Evolutionary conservation across 2,113 vertebrate species (phyloP), one percentile per base, ranked within the genome.

Genomic region (Hystrix cristata): DNA sequence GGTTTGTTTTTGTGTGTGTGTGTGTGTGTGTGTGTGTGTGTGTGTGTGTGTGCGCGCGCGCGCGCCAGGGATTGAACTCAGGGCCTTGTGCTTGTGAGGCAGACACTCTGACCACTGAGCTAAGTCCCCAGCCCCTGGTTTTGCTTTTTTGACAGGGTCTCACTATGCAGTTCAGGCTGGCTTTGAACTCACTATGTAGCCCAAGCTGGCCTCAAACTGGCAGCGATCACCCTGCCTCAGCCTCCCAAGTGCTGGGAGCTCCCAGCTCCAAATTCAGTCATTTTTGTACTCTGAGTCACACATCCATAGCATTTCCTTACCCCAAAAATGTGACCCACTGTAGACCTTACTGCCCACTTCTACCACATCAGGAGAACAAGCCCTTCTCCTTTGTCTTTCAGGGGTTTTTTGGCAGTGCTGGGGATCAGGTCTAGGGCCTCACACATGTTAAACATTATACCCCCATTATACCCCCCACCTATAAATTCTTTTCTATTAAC

Each of bases 201-300:
- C 59, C 59, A 38, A 18, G 67, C 67, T 71, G 18, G 7, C 67
- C 67, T 71, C 38, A 18, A 71, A 69, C 34, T 69, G 16, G 67
- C 18, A n/a, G 67, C 34, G 38, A 10, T 19, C 16, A 15, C 38
- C 67, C n/a, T n/a, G 67, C n/a, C 67, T 71, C 67, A 19, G 16
- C 67, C n/a, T 71, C 67, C 67, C n/a, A 21, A 71, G 67, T 19
- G 7, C 67, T 60, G 18, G 34, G 7, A n/a, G 14, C 64, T 13
- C 64, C 29, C 31, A 13, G 64, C 64, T 65, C 64, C 31, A 65
- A 65, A 65, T 13, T 71, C 9, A 90, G 0, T 55, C 25, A 79
- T 96, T 79, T 92, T 59, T 48, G n/a, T 83, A 34, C 76, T 31
- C 59, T 81, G 25, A 95, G 59, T 82, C 60, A 78, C 57, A 90